Evolutionary conservation across 2,888 invertebrate species (phyloP).

Genomic region (Auanema sp.): DNA sequence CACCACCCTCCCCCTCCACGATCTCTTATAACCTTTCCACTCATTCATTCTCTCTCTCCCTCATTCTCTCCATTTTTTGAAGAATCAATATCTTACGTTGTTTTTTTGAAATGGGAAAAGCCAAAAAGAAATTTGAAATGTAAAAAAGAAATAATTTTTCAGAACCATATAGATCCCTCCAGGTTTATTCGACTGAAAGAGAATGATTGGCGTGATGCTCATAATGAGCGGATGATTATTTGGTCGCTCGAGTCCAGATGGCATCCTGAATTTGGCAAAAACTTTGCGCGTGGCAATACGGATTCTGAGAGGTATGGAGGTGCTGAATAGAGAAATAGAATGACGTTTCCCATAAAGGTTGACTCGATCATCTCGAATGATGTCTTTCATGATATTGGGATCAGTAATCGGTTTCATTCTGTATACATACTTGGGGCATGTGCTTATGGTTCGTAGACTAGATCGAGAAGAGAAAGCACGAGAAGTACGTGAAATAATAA

Average conservation of each 20-base stretch:
- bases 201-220: conserved; percentile 49
- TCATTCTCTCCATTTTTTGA: background rate
- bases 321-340: background rate
- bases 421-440: conserved; percentile 49
- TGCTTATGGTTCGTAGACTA: conserved; percentile 37
- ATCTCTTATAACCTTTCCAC: background rate
- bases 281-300: conserved; percentile 7
- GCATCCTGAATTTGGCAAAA: conserved; percentile 44
- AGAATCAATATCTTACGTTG: background rate
- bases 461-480: conserved; percentile 29
- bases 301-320: conserved; percentile 1
- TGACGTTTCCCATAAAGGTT: conserved; percentile 18
- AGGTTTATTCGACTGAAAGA: conserved; percentile 31
- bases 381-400: conserved; percentile 49
- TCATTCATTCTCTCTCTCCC: too few species aligned
- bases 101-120: background rate
- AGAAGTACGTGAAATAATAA: conserved; percentile 32
- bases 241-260: conserved; percentile 43
- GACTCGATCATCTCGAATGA: conserved; percentile 40
- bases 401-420: conserved; percentile 50
- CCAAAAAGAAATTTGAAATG: background rate
- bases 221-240: conserved; percentile 41
- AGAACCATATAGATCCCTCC: conserved; percentile 28
- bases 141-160: background rate
- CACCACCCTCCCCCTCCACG: background rate